Evolutionary conservation across 1,140 invertebrate species (phyloP).

Genomic region (Trichomalopsis sarcophagae): DNA sequence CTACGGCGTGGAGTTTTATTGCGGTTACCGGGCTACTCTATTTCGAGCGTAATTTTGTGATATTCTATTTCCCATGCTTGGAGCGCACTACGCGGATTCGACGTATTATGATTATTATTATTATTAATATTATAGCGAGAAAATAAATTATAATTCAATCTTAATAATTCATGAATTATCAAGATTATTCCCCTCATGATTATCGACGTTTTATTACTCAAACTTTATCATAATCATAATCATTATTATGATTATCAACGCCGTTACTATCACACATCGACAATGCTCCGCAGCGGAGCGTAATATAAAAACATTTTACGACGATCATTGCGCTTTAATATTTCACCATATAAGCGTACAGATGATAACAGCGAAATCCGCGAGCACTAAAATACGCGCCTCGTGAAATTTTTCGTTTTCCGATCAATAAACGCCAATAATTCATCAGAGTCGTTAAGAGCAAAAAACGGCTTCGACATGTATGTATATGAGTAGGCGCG

Average conservation of each 20-base stretch:
- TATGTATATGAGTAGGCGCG: too few relatives aligned
- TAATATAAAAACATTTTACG: slow-evolving; percentile 1
- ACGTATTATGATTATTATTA: not conserved
- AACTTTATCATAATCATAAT: not conserved
- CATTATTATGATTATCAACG: not conserved
- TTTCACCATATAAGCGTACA: not conserved
- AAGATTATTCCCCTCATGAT: not conserved
- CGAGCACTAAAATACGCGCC: not conserved
- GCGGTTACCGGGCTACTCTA: not conserved
- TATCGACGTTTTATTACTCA: not conserved
- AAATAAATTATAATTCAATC: not conserved
- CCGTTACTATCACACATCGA: not conserved
- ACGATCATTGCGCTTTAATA: not conserved
- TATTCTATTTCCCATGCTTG: too few relatives aligned
- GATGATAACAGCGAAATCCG: not conserved
- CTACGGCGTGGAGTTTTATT: not conserved
- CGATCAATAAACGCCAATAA: not conserved
- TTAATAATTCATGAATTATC: not conserved
- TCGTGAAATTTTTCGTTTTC: not conserved
- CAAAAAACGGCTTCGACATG: not conserved
- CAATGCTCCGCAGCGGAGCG: too few relatives aligned
- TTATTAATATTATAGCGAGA: not conserved
- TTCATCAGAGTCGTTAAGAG: not conserved
- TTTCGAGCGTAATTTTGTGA: not conserved
- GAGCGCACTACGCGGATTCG: too few relatives aligned